Percentiles rank a stretch among this genome's conserved stretches.
Evolutionary conservation across 2,797 vertebrate species (phyloP).

Genomic region (Neosalanx taihuensis): DNA sequence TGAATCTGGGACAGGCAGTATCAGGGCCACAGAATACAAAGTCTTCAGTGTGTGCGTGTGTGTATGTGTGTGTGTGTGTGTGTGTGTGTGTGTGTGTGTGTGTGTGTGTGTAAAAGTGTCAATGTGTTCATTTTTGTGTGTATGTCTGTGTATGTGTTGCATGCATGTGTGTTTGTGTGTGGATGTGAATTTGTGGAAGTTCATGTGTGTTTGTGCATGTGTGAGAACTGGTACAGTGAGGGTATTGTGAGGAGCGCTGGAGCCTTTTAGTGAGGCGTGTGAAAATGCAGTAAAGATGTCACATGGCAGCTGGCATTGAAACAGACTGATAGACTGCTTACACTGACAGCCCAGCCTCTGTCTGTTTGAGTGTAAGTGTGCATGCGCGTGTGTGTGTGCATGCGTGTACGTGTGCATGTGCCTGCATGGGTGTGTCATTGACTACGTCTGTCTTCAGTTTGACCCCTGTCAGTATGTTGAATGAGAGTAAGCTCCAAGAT

Average conservation of each 20-base stretch:
- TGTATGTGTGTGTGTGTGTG: conserved; percentile 43
- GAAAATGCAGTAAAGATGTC: conserved; percentile 72
- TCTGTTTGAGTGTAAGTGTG: conserved; percentile 7
- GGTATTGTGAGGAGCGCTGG: conserved; percentile 55
- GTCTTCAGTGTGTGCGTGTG: conserved; percentile 27
- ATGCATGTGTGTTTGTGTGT: conserved; percentile 21
- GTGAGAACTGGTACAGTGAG: conserved; percentile 56
- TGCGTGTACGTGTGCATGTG: not conserved
- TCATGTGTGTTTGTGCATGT: conserved; percentile 19
- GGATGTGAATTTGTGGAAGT: conserved; percentile 18
- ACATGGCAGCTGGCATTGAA: conserved; percentile 60
- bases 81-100: conserved; percentile 20
- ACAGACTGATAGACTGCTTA: conserved; percentile 54
- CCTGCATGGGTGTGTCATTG: too few relatives aligned
- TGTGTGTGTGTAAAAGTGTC: conserved; percentile 14
- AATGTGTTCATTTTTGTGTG: conserved; percentile 25
- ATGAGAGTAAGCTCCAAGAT: not conserved
- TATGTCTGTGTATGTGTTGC: conserved; percentile 16
- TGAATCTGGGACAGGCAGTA: not conserved
- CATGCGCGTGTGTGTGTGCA: not conserved
- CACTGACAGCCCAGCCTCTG: conserved; percentile 40
- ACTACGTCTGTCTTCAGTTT: not conserved
- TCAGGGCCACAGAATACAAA: conserved; percentile 11
- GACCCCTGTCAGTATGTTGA: too few relatives aligned
- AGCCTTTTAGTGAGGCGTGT: conserved; percentile 58